Base-by-base conservation (phyloP, 2,888 invertebrate genomes). In the Agriopis aurantiaria region DNA sequence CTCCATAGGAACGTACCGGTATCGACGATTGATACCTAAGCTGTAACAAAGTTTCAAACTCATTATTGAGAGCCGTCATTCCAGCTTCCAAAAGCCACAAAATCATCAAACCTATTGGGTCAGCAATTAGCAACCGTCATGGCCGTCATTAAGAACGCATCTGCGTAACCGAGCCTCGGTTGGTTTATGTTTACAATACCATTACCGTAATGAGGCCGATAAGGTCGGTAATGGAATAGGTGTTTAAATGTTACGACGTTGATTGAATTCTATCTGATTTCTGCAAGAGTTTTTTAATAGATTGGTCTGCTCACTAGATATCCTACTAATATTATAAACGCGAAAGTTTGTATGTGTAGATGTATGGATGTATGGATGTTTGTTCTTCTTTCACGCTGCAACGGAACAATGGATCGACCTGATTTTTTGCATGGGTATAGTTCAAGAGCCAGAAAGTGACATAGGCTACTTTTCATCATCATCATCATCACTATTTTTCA, bases 171-270 rank as follows among this genome's bases (percentile, higher is more conserved):
- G 57, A 43, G 17, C 7, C 40, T n/a, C 33, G 40, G 43, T 43
- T 43, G 43, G 33, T 57, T 57, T 59, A 59, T 48, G 58, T 46
- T 33, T 48, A 46, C 58, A n/a, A 45, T 33, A 23, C 12, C 23
- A 12, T 48, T 59, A 33, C 58, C 46, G 46, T 58, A 57, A 57
- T 45, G 57, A 43, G 43, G 7, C 49, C 49, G 43, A 43, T 43
- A 43, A 14, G 6, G n/a, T 7, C n/a, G 48, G 40, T 49, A 61
- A 61, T 61, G 61, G 61, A n/a, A 40, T 11, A 43, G 43, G 43
- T 52, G 52, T 14, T 61, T 61, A 61, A 61, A 61, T 43, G 51
- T 61, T 43, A 61, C 52, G 60, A 51, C n/a, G 14, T 33, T 52
- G 61, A 61, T 61, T 61, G 41, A 23, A 59, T 33, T 3, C 58